These are phyloP conservation scores for Sciurus carolinensis DNA, from an alignment of 2,797 vertebrate species.

Conservation along the genomic window DNA sequence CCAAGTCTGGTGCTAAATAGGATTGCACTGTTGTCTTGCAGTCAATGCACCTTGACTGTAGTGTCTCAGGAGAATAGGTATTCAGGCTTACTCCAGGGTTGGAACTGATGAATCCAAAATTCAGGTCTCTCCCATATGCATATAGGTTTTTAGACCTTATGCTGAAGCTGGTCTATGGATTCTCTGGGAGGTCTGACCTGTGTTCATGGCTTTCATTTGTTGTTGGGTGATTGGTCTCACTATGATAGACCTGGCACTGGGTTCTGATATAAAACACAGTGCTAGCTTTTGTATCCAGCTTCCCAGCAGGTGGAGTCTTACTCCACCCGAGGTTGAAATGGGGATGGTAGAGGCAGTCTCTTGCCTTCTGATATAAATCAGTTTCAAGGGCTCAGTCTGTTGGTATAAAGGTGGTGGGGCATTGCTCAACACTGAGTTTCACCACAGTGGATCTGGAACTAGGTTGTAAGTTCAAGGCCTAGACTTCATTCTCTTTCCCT, in stretches of 20 bases:
- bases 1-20: neutral
- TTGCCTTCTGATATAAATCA: neutral
- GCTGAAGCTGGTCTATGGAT: neutral
- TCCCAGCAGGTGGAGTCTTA: neutral
- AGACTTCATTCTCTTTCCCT: neutral
- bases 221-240: neutral
- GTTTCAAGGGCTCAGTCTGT: neutral
- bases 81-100: neutral
- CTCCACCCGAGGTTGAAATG: neutral
- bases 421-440: neutral
- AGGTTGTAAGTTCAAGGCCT: neutral
- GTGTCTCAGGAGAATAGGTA: neutral
- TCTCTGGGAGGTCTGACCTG: neutral
- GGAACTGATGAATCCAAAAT: neutral
- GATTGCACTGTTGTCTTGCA: neutral
- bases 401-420: neutral
- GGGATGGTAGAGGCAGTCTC: neutral
- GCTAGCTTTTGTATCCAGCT: neutral
- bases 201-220: neutral
- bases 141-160: neutral
- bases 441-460: neutral
- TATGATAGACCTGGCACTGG: fast-evolving
- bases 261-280: neutral
- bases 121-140: neutral
- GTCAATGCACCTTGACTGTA: too few species aligned